Evolutionary conservation across 1,140 invertebrate species (phyloP).

Genomic region (Lepidotrigona ventralis): DNA sequence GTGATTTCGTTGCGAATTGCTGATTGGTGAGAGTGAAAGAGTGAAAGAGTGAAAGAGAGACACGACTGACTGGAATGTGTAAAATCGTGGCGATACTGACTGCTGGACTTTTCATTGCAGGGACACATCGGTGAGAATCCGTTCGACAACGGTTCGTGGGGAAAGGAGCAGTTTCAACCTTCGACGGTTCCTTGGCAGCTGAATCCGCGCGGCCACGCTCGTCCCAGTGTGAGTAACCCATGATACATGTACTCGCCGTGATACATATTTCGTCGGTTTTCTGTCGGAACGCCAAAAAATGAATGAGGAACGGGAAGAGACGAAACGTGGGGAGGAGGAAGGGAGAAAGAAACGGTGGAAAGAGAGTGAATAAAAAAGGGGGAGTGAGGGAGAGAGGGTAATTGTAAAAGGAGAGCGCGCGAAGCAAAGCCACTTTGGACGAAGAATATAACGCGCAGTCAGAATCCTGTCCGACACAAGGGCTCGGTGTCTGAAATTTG

Average conservation of each 20-base stretch:
- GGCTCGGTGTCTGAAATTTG: slow-evolving; percentile 71
- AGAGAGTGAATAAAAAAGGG: no score
- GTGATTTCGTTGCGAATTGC: background rate
- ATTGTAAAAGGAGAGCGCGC: slow-evolving; percentile 43
- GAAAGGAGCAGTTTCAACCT: slow-evolving; percentile 78
- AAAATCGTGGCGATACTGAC: background rate
- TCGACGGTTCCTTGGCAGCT: slow-evolving; percentile 78
- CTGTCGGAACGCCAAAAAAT: background rate
- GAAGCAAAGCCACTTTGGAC: slow-evolving; percentile 48
- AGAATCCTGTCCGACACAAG: slow-evolving; percentile 51
- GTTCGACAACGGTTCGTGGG: slow-evolving; percentile 79
- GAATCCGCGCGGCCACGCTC: slow-evolving; percentile 76
- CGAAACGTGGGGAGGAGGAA: background rate
- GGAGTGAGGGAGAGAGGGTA: background rate
- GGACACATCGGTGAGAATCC: slow-evolving; percentile 79
- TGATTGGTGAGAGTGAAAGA: background rate
- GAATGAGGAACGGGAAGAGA: background rate
- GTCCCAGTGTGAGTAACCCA: slow-evolving; percentile 74
- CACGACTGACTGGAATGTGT: background rate
- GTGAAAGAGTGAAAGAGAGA: no score
- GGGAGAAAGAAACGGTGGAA: background rate
- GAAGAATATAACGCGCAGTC: slow-evolving; percentile 48
- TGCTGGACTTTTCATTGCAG: slow-evolving; percentile 61
- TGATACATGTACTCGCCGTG: background rate
- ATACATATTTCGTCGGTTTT: background rate